A percentile compares a stretch with the other conserved stretches of the same genome.
Evolutionary conservation across 2,888 invertebrate species (phyloP).

Genomic region (Empis livida): DNA sequence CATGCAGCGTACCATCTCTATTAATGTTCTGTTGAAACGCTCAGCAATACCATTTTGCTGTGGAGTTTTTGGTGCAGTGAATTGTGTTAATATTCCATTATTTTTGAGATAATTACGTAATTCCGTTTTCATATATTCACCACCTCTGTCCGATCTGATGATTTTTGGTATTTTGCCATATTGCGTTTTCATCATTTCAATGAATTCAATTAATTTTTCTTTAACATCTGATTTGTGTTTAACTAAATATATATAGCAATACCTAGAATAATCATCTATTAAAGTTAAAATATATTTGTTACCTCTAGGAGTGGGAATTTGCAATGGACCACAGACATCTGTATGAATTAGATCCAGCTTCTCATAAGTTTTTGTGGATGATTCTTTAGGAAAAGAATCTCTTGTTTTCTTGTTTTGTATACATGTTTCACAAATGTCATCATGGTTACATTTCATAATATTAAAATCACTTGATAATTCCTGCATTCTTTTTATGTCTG

Average conservation of each 20-base stretch:
- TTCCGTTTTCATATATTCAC: slow-evolving; percentile 16
- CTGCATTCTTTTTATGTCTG: slow-evolving; percentile 6
- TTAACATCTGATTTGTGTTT: slow-evolving; percentile 6
- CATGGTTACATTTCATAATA: slow-evolving; percentile 7
- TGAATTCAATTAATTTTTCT: slow-evolving; percentile 1
- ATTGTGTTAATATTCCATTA: slow-evolving; percentile 16
- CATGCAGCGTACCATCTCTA: slow-evolving; percentile 17
- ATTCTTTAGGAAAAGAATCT: slow-evolving; percentile 15
- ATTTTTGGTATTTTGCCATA: slow-evolving; percentile 2
- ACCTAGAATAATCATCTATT: slow-evolving; percentile 22
- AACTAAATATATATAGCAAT: slow-evolving; percentile 15
- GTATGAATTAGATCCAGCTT: slow-evolving; percentile 18
- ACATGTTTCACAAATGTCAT: slow-evolving; percentile 10
- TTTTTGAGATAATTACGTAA: slow-evolving; percentile 11
- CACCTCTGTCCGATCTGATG: slow-evolving; percentile 9
- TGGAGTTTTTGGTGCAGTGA: slow-evolving; percentile 14
- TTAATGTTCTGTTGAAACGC: slow-evolving; percentile 13
- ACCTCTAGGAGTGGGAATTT: slow-evolving; percentile 13
- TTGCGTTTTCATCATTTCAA: slow-evolving; percentile 5
- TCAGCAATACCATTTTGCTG: slow-evolving; percentile 19
- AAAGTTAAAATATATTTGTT: slow-evolving; percentile 19
- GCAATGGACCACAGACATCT: slow-evolving; percentile 23
- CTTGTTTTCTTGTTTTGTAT: slow-evolving; percentile 15
- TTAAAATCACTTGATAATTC: slow-evolving; percentile 4
- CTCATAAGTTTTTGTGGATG: slow-evolving; percentile 4